Conservation (phyloP, 2,888 invertebrate genomes). For the Melipona beecheii region DNA sequence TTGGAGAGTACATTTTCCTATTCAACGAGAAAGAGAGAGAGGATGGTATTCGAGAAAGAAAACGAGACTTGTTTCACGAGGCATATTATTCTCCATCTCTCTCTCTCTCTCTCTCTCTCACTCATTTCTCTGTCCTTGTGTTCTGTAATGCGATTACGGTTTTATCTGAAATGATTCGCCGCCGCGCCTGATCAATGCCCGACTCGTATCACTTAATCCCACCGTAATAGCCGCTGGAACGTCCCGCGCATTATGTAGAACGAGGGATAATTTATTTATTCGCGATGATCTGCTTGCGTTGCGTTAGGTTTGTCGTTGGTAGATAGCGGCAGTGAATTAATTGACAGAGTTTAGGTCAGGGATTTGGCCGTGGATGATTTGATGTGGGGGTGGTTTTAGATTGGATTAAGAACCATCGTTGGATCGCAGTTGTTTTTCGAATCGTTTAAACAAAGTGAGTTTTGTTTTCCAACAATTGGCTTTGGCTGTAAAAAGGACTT, state of each 20-base stretch:
- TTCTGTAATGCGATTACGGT: conserved; percentile 29
- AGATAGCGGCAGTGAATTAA: neutral
- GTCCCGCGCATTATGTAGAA: conserved; percentile 36
- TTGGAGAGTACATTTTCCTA: neutral
- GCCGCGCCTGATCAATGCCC: conserved; percentile 29
- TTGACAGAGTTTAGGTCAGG: neutral
- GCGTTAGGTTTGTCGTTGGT: neutral
- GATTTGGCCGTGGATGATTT: too few species aligned
- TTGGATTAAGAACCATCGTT: too few species aligned
- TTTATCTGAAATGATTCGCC: conserved; percentile 20
- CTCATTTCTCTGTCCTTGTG: neutral
- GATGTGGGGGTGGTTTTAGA: too few species aligned
- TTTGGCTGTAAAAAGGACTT: too few species aligned
- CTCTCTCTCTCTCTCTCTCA: neutral
- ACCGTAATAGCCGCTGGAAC: conserved; percentile 11
- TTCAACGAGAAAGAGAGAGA: neutral
- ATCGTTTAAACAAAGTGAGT: too few species aligned
- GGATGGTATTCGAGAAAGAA: neutral
- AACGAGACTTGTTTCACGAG: neutral
- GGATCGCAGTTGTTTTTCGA: too few species aligned
- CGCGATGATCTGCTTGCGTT: conserved; percentile 14
- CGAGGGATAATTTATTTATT: conserved; percentile 15
- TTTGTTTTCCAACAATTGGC: too few species aligned
- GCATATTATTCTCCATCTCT: neutral
- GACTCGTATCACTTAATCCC: conserved; percentile 48